Evolutionary conservation across 2,797 vertebrate genomes (phyloP).

Genomic region (Heterohyrax brucei): DNA sequence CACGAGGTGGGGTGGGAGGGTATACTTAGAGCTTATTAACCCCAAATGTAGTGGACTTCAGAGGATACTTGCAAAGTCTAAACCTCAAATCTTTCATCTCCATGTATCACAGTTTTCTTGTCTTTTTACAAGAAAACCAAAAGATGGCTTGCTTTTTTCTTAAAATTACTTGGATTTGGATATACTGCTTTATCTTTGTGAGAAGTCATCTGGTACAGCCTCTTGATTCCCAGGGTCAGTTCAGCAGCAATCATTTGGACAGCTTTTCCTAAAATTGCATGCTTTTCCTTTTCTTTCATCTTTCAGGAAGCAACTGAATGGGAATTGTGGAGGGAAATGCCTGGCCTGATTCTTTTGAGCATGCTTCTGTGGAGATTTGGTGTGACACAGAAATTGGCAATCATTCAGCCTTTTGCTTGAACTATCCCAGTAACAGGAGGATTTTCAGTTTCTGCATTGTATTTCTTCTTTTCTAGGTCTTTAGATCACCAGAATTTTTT

Average conservation of each 20-base stretch:
- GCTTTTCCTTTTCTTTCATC: background rate
- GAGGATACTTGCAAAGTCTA: background rate
- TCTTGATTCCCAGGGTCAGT: background rate
- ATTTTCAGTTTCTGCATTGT: background rate
- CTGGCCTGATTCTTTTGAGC: background rate
- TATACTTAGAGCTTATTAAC: background rate
- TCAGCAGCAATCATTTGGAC: background rate
- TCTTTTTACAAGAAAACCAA: background rate
- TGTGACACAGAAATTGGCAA: background rate
- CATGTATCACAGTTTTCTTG: conserved; percentile 1
- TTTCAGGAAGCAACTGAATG: background rate
- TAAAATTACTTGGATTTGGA: background rate
- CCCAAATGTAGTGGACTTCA: conserved; percentile 24
- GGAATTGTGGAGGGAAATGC: background rate
- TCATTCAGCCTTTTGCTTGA: conserved; percentile 59
- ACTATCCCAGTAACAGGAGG: background rate
- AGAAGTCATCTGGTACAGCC: background rate
- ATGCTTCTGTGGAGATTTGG: background rate
- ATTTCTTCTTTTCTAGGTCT: background rate
- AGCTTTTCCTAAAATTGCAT: conserved; percentile 36
- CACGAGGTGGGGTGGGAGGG: too few species aligned
- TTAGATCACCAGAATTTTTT: background rate
- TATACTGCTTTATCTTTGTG: background rate
- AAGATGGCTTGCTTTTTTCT: conserved; percentile 1
- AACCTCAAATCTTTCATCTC: conserved; percentile 16